Conservation (phyloP, 2,888 invertebrate genomes). For the Bibio marci region DNA sequence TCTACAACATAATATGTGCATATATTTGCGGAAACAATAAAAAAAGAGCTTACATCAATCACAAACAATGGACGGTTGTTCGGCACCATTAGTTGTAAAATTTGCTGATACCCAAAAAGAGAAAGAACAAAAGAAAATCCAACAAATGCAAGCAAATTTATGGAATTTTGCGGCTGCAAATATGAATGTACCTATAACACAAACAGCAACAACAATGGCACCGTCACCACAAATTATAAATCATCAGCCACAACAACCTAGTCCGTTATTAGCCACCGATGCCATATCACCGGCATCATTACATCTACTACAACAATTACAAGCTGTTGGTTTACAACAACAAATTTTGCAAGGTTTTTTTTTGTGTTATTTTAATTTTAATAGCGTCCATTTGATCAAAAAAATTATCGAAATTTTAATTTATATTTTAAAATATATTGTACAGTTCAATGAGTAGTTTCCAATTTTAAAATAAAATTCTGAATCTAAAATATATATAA, state of each 20-base stretch:
- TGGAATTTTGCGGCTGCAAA: slow-evolving; percentile 65
- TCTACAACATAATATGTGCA: too few species aligned
- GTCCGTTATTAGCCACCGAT: slow-evolving; percentile 29
- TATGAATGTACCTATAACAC: slow-evolving; percentile 32
- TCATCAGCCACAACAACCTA: slow-evolving; percentile 28
- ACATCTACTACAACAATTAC: slow-evolving; percentile 46
- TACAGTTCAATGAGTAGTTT: too few species aligned
- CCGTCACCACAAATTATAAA: slow-evolving; percentile 30
- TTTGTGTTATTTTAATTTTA: not conserved
- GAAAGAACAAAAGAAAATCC: slow-evolving; percentile 91
- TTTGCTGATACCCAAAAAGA: slow-evolving; percentile 99
- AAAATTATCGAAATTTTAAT: too few species aligned
- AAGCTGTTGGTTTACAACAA: slow-evolving; percentile 45
- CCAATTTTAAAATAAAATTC: not conserved
- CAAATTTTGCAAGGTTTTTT: slow-evolving; percentile 42
- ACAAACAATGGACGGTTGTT: slow-evolving; percentile 99
- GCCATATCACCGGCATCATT: slow-evolving; percentile 42
- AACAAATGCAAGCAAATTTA: slow-evolving; percentile 83
- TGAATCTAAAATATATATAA: too few species aligned
- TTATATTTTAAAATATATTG: too few species aligned
- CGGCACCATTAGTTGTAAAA: slow-evolving; percentile 94
- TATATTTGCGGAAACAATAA: not conserved
- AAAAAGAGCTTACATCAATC: slow-evolving; percentile 76
- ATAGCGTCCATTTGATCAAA: not conserved
- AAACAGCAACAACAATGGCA: slow-evolving; percentile 33